A percentile compares a stretch with the other conserved stretches of the same genome.
These are phyloP conservation scores for Theonella swinhoei DNA, from an alignment of 37 sponge, comb jelly and placozoan species.

Conservation along the genomic window DNA sequence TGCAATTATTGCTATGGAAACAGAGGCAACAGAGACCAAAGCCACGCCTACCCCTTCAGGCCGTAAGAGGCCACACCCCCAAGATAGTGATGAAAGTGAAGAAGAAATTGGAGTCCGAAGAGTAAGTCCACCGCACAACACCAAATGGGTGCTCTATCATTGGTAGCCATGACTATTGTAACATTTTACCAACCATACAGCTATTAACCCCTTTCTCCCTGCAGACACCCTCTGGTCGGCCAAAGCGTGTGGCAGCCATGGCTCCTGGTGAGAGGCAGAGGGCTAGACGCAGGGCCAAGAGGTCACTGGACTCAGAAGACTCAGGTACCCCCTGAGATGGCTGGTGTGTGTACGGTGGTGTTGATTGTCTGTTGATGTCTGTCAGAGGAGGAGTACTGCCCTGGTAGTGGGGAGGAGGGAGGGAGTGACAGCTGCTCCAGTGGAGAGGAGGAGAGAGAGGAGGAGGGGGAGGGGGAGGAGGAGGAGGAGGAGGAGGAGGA, in stretches of 20 bases:
- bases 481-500: not conserved
- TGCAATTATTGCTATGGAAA: no score
- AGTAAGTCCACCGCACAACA: not conserved
- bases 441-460: constrained; percentile 2
- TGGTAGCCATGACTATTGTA: no score
- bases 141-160: no score
- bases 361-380: not conserved
- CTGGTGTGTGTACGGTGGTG: not conserved
- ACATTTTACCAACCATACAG: no score
- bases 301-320: constrained; percentile 31
- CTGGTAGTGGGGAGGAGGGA: constrained; percentile 14
- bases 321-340: no score
- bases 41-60: not conserved
- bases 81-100: constrained; percentile 47
- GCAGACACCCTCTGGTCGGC: constrained; percentile 6
- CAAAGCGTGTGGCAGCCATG: constrained; percentile 11
- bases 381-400: constrained; percentile 33
- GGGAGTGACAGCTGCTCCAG: not conserved
- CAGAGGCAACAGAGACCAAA: no score
- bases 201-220: no score
- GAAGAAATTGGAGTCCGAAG: constrained; percentile 27
- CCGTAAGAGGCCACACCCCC: constrained; percentile 32
- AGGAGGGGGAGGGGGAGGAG: not conserved
- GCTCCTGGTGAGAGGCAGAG: constrained; percentile 6
- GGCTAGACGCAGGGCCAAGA: not conserved